Evolutionary conservation across 2,888 invertebrate genomes (phyloP).

Genomic region (Rhingia campestris): DNA sequence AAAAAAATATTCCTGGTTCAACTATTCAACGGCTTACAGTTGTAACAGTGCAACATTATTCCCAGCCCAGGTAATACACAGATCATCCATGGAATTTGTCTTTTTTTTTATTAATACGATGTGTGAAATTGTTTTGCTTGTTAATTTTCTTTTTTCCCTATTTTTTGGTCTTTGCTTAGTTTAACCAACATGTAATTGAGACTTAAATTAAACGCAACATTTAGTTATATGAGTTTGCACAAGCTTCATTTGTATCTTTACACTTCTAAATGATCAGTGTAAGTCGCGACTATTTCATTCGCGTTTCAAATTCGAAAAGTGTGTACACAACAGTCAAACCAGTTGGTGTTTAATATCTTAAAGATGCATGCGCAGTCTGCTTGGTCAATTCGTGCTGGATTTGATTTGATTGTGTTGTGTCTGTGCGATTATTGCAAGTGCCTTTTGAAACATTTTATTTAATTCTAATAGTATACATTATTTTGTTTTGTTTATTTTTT

Average conservation of each 20-base stretch:
- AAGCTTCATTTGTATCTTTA: slow-evolving; percentile 10
- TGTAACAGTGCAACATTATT: too few species aligned
- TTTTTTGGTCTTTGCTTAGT: too few species aligned
- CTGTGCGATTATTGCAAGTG: slow-evolving; percentile 54
- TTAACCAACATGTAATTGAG: too few species aligned
- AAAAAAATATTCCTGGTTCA: too few species aligned
- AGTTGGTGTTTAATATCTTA: slow-evolving; percentile 66
- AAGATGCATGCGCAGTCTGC: slow-evolving; percentile 72
- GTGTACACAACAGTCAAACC: slow-evolving; percentile 68
- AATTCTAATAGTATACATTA: slow-evolving; percentile 27
- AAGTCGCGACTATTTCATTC: not conserved
- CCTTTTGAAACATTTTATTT: slow-evolving; percentile 35
- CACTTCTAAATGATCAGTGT: not conserved
- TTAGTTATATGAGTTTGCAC: too few species aligned
- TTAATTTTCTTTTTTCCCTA: too few species aligned
- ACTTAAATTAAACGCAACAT: too few species aligned
- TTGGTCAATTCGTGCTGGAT: slow-evolving; percentile 66
- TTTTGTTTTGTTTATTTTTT: slow-evolving; percentile 45
- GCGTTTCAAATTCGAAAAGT: slow-evolving; percentile 46
- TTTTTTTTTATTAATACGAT: too few species aligned
- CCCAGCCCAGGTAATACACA: too few species aligned
- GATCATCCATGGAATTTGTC: too few species aligned
- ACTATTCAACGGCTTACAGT: too few species aligned
- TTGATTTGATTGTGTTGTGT: slow-evolving; percentile 50
- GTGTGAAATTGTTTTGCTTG: too few species aligned